Conservation (phyloP, 2,113 vertebrate species). For the Struthio camelus region DNA sequence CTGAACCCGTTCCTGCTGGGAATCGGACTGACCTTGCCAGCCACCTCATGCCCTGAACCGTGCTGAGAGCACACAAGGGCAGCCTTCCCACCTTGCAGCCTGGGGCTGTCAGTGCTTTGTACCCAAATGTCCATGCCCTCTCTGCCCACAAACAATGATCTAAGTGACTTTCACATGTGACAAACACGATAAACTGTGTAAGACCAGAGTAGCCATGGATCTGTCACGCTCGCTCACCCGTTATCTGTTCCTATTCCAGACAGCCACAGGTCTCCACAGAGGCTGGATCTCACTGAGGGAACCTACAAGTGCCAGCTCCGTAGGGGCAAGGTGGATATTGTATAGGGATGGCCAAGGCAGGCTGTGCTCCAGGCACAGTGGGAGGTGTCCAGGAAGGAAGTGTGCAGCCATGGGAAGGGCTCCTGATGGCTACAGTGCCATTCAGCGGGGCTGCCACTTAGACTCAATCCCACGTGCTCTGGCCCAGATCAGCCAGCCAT, state of each 20-base stretch:
- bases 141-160: not conserved
- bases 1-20: too few relatives aligned
- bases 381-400: not conserved
- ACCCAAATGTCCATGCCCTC: not conserved
- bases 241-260: not conserved
- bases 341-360: not conserved
- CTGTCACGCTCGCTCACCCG: not conserved
- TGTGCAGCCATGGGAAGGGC: not conserved
- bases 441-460: not conserved
- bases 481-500: too few relatives aligned
- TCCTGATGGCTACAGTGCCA: not conserved
- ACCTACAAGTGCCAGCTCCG: accelerated
- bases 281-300: not conserved
- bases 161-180: not conserved
- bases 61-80: not conserved
- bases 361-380: not conserved
- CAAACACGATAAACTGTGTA: not conserved
- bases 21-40: too few relatives aligned
- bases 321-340: not conserved
- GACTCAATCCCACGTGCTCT: not conserved
- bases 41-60: too few relatives aligned
- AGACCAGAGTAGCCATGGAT: not conserved
- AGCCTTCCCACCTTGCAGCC: too few relatives aligned
- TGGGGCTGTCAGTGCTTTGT: not conserved
- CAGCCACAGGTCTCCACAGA: accelerated